Evolutionary conservation across 2,797 vertebrate species (phyloP), one percentile per base, ranked within the genome.

Genomic region (Corythornis leucogaster): DNA sequence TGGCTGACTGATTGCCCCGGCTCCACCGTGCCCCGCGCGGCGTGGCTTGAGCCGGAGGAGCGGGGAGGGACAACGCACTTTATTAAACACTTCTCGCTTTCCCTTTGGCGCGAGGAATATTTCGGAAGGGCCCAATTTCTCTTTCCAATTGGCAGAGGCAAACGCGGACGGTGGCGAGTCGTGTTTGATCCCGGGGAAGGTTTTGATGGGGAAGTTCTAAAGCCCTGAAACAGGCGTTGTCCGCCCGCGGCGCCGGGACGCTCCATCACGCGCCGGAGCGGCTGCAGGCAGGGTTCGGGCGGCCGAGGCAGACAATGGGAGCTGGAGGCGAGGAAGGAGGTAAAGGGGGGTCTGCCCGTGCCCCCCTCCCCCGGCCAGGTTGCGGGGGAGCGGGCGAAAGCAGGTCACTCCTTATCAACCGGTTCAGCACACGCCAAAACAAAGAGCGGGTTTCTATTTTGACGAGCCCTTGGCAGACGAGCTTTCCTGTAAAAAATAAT

Each of bases 401-500:
- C 90, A 79, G 94, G 90, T 92, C 92, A 92, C 61, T 94, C 83
- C 92, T 66, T 77, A 87, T 89, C 87, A 77, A 92, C 59, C 61
- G 92, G 91, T 68, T 68, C 93, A 95, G 92, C 87, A 76, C 97
- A 96, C 25, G 63, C 91, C 94, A 95, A 97, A 97, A 97, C 96
- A 95, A 95, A 96, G 96, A 95, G 55, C 45, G 84, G 82, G 71
- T 81, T 86, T 97, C 92, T 89, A 96, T 97, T 96, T 88, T 93
- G 97, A 97, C 7, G 80, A 96, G 93, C 95, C 92, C 96, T 85
- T 87, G 93, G 81, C 91, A 94, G 82, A 85, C 80, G 70, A 4
- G 70, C 89, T 95, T 92, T 40, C 74, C n/a, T 87, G 90, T 80
- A 94, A 96, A 96, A 97, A 97, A 96, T 96, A 74, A 96, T 96